Evolutionary conservation across 2,113 vertebrate genomes (phyloP), one percentile per base, ranked within the genome.

Genomic region (Eulemur rufifrons): DNA sequence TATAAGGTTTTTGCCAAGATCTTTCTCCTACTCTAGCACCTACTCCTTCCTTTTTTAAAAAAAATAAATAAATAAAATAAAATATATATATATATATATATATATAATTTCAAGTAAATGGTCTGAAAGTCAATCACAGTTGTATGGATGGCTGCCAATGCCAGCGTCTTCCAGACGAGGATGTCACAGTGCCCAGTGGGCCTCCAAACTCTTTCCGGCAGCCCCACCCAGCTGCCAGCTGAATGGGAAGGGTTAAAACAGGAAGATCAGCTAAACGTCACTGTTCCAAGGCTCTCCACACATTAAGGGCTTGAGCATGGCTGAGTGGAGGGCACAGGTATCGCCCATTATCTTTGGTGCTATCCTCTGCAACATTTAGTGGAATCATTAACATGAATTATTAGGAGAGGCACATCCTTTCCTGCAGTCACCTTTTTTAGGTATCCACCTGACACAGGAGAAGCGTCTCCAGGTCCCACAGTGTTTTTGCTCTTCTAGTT

Each of bases 151-250:
- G 92, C 97, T 42, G 99, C 99, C 99, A 99, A 90, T 12, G 98
- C 98, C 99, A 99, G 66, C 97, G 99, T 99, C 98, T 98, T 99
- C 99, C 98, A 98, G 98, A 98, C 96, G 97, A 98, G 98, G 99
- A 98, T 98, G 98, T 98, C 98, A 98, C 98, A 97, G 97, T 93
- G 91, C 97, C 98, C 97, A 42, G 97, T 54, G 81, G 97, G 96
- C 97, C 95, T 98, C 97, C 54, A 81, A 96, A 91, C 93, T 91
- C 92, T 98, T 39, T 98, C 96, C 89, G 93, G 95, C 83, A 69
- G 78, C 95, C 92, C 97, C 98, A 96, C 94, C 96, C 96, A 96
- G 89, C 85, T 76, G 81, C 89, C 84, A 86, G 97, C 96, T 82
- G 42, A 95, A 97, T 12, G 92, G 63, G 39, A 98, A 97, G 95